Evolutionary conservation across 1,140 invertebrate species (phyloP).

Genomic region (Ruditapes philippinarum): DNA sequence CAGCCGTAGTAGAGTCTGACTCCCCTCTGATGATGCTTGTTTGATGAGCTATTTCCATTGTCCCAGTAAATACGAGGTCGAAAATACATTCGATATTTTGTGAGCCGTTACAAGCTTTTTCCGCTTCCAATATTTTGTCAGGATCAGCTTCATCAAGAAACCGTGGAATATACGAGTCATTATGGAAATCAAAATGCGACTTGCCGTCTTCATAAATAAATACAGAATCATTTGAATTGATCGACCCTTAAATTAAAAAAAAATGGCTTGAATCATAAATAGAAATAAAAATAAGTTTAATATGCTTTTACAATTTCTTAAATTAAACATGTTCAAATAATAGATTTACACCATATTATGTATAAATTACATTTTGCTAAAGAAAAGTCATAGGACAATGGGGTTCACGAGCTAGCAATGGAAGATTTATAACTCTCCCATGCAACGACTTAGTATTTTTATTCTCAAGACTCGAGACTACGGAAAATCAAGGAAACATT

Average conservation of each 20-base stretch:
- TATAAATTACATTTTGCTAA: too few species aligned
- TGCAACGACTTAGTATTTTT: too few species aligned
- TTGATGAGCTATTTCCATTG: background rate
- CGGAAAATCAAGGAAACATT: too few species aligned
- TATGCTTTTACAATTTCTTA: too few species aligned
- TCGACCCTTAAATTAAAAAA: background rate
- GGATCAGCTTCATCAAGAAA: constrained; percentile 13
- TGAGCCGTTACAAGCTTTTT: background rate
- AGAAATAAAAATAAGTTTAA: too few species aligned
- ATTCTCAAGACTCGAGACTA: too few species aligned
- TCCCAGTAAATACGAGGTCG: background rate
- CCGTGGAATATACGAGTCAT: background rate
- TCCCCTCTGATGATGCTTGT: background rate
- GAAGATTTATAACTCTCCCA: too few species aligned
- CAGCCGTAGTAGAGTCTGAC: background rate
- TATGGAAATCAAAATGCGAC: background rate
- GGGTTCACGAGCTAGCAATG: too few species aligned
- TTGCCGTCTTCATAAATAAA: background rate
- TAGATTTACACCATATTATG: too few species aligned
- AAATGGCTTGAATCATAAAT: too few species aligned
- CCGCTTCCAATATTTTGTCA: background rate
- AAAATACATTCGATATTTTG: constrained; percentile 16
- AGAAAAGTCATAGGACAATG: too few species aligned
- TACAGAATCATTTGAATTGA: background rate
- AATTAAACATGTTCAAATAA: too few species aligned